Percentiles rank a stretch among this genome's conserved stretches.
These are phyloP conservation scores for Cephus cinctus DNA, from an alignment of 1,140 invertebrate genomes.

Conservation along the genomic window DNA sequence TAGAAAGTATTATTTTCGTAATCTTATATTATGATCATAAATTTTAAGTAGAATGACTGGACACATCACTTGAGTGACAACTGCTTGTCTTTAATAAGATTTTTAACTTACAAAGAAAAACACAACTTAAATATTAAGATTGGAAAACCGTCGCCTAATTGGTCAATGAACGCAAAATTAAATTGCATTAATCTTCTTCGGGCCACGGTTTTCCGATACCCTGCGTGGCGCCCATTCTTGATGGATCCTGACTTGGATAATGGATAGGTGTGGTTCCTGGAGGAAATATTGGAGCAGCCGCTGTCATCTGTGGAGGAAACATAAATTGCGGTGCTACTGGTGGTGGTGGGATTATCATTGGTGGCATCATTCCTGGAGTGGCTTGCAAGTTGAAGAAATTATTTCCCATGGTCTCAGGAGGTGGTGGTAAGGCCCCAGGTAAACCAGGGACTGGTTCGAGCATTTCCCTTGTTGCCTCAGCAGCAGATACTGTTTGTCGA, in stretches of 20 bases:
- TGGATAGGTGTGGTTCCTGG: slow-evolving; percentile 68
- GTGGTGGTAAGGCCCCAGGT: slow-evolving; percentile 74
- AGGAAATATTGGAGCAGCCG: slow-evolving; percentile 52
- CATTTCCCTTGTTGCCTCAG: slow-evolving; percentile 52
- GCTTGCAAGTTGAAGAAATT: slow-evolving; percentile 65
- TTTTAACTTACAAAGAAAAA: too few relatives aligned
- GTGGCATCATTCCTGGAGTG: slow-evolving; percentile 58
- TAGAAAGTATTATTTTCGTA: too few relatives aligned
- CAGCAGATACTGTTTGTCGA: slow-evolving; percentile 56
- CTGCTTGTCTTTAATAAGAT: too few relatives aligned
- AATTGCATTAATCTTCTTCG: slow-evolving; percentile 41
- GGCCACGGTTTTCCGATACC: slow-evolving; percentile 55
- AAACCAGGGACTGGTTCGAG: slow-evolving; percentile 88
- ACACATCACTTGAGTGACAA: too few relatives aligned
- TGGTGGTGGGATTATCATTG: slow-evolving; percentile 59
- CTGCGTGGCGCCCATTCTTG: slow-evolving; percentile 76
- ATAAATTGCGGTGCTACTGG: slow-evolving; percentile 54
- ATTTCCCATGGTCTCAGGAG: slow-evolving; percentile 64
- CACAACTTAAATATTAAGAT: too few relatives aligned
- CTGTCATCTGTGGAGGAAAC: slow-evolving; percentile 56
- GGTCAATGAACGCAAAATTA: too few relatives aligned
- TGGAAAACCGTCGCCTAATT: too few relatives aligned
- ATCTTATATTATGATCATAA: too few relatives aligned
- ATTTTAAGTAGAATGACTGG: too few relatives aligned
- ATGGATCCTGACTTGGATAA: slow-evolving; percentile 94